A percentile compares a stretch with the other conserved stretches of the same genome.
phyloP scores from a whole-genome alignment of 2,797 vertebrate species.

The Lepus townsendii region DNA sequence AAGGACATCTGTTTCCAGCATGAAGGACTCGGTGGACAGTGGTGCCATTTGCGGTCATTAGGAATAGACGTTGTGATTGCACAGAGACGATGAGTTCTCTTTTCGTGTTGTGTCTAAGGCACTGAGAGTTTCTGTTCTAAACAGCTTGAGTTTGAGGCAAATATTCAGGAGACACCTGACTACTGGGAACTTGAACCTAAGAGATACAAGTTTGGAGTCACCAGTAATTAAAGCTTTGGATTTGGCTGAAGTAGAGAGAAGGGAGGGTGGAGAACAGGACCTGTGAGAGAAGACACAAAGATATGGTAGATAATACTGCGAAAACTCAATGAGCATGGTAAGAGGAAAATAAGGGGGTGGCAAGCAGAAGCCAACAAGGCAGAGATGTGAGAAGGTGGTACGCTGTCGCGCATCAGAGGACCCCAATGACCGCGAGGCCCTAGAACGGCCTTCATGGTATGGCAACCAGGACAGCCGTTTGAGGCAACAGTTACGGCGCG shows the following conservation, averaged over 20 bases:
- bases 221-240: not conserved
- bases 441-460: not conserved
- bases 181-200: not conserved
- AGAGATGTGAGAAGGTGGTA: not conserved
- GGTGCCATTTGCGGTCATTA: not conserved
- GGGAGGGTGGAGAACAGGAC: not conserved
- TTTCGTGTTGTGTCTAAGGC: not conserved
- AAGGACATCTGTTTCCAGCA: not conserved
- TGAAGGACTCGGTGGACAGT: not conserved
- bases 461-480: not conserved
- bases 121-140: not conserved
- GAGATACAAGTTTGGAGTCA: not conserved
- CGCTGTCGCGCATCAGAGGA: too few relatives aligned
- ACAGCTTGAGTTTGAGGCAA: not conserved
- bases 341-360: not conserved
- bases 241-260: not conserved
- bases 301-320: not conserved
- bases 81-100: not conserved
- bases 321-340: not conserved
- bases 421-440: not conserved
- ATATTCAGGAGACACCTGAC: not conserved
- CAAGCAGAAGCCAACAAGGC: not conserved
- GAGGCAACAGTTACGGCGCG: too few relatives aligned
- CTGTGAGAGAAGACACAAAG: not conserved
- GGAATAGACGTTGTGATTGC: not conserved